Base-by-base conservation (phyloP, 2,888 invertebrate species). In the Latrodectus elegans region DNA sequence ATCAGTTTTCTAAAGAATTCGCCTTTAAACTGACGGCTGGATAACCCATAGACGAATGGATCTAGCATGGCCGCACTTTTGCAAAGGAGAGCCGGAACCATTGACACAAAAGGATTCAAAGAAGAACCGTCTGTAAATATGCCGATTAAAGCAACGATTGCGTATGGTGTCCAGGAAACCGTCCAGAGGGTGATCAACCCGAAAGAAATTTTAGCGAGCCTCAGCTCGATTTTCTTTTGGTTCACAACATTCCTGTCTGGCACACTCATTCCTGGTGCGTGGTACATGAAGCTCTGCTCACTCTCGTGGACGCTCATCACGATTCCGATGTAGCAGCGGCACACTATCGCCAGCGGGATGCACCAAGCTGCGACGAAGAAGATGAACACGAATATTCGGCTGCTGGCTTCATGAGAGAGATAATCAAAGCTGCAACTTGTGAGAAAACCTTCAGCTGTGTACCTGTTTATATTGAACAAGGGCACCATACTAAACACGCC, bases 341-440 rank as follows among this genome's bases (percentile, higher is more conserved):
- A 92, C 73, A 97, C 96, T 14, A 95, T 93, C 60, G 92, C 91
- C 89, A 97, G 94, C 0, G 97, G 97, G 3, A 95, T 91, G 3
- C 87, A 93, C 95, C 95, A 97, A 72, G 95, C 96, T 3, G 91
- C 89, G 64, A 92, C 93, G 92, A 96, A 96, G 91, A 95, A 95
- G 8, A 94, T 92, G 90, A 96, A 94, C 91, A 96, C 96, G 91
- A 95, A 97, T 87, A 94, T 93, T 76, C 94, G 94, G 0, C 94
- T 94, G 0, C 92, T 91, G 0, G 92, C 91, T 80, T 94, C 94
- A 51, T 92, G 94, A 0, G 95, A 94, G 74, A 97, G 93, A 91
- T 97, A 97, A 92, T 97, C 96, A 91, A 96, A 97, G 91, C 96
- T 95, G 92, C 97, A 97, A 90, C 95, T 95, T 26, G 96, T 96